Percentiles rank a stretch among this genome's conserved stretches.
These are phyloP conservation scores for Hyposmocoma kahamanoa DNA, from an alignment of 1,140 invertebrate species.

Conservation along the genomic window DNA sequence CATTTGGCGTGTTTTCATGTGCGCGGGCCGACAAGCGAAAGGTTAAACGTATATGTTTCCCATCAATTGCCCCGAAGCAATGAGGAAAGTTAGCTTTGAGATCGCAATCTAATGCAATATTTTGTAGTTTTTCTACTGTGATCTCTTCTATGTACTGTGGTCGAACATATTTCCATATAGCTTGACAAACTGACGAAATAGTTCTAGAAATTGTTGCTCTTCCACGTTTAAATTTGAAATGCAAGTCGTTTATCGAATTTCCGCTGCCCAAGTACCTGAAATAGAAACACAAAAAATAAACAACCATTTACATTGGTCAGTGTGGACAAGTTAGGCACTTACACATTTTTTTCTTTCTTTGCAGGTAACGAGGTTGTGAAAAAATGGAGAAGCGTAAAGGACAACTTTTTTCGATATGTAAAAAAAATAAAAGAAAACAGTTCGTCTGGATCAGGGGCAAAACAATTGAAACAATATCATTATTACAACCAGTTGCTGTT, in stretches of 20 bases:
- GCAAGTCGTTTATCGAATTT: background rate
- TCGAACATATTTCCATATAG: conserved; percentile 6
- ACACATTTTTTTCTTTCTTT: conserved; percentile 13
- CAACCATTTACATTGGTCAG: conserved; percentile 9
- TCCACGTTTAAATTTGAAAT: background rate
- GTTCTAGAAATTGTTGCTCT: background rate
- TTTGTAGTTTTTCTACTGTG: background rate
- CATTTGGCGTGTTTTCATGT: no score
- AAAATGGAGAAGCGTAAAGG: conserved; percentile 18
- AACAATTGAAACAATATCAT: conserved; percentile 19
- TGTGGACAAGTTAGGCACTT: conserved; percentile 8
- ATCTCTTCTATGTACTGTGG: background rate
- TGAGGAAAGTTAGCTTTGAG: conserved; percentile 3
- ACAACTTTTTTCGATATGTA: conserved; percentile 16
- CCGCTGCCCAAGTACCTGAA: conserved; percentile 5
- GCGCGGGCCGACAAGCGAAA: no score
- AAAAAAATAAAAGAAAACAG: conserved; percentile 17
- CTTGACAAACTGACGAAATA: conserved; percentile 1
- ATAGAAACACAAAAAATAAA: background rate
- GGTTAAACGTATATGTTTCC: conserved; percentile 4
- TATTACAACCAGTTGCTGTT: conserved; percentile 20
- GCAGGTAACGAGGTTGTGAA: conserved; percentile 18
- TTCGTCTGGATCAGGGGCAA: conserved; percentile 17
- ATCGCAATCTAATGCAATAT: conserved; percentile 5
- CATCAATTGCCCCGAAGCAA: conserved; percentile 5